Base-by-base conservation (phyloP, 2,888 invertebrate species). In the Thereva unica region DNA sequence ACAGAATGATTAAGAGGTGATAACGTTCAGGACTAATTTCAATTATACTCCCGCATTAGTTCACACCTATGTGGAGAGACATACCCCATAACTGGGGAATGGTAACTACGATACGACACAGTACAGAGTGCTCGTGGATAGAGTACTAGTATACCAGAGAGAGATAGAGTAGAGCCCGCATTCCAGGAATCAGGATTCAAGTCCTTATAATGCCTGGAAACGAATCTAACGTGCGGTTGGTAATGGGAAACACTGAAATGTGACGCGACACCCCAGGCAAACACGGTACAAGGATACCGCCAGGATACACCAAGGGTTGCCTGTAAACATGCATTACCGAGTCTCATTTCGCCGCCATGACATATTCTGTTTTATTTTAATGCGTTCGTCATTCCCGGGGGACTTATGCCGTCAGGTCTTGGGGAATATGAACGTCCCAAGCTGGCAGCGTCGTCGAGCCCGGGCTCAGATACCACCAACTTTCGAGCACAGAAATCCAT, bases 1-100 rank as follows among this genome's bases (percentile, higher is more conserved):
- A 59, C 47, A 59, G 59, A 49, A 59, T 59, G 59, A 59, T 59
- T 49, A 59, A 59, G 59, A 47, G 38, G 49, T 49, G 59, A 59
- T 59, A 47, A 47, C 45, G 38, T n/a, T 40, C 12, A 38, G 49
- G 59, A 47, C 45, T 59, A 59, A 59, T 59, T 59, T 59, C 59
- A 59, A 59, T 59, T 59, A 59, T 59, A 42, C 55, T 23, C 59
- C 9, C 10, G 23, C 59, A 59, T 59, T 59, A 47, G 59, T 59
- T 59, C 59, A 59, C 59, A 59, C 59, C 59, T 59, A 56, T 9
- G 23, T 23, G 23, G 23, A 23, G 23, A 23, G 23, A 23, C 23
- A 23, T 23, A n/a, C 23, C 23, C 23, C 23, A 23, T 23, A 23
- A 23, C 23, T 2, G 23, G 23, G 23, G 23, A 2, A 23, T 23